These are phyloP conservation scores for Sycophila texana DNA, from an alignment of 2,888 invertebrate species.

Conservation along the genomic window DNA sequence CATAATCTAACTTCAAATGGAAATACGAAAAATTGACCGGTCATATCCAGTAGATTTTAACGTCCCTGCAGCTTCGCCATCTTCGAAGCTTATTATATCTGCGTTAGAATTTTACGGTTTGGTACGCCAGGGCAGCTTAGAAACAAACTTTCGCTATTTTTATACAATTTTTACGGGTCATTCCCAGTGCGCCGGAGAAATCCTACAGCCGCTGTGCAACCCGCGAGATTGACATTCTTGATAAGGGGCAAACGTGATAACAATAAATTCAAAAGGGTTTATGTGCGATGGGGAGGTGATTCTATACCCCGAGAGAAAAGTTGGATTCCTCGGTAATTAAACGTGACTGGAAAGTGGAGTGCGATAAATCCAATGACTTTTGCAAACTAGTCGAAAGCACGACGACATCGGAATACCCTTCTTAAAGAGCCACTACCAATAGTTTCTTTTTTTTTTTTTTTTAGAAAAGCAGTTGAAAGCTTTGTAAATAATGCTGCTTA, in stretches of 20 bases:
- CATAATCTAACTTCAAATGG: not conserved
- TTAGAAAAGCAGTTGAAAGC: too few relatives aligned
- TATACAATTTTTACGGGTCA: too few relatives aligned
- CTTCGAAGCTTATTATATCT: too few relatives aligned
- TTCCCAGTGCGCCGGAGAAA: too few relatives aligned
- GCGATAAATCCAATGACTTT: constrained; percentile 3
- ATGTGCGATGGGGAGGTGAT: not conserved
- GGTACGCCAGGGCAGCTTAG: too few relatives aligned
- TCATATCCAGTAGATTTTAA: not conserved
- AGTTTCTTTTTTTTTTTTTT: too few relatives aligned
- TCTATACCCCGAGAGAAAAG: not conserved
- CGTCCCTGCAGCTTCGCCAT: too few relatives aligned
- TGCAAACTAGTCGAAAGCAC: not conserved
- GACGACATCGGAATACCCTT: too few relatives aligned
- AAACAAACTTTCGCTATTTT: too few relatives aligned
- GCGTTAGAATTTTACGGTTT: too few relatives aligned
- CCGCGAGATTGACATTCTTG: not conserved
- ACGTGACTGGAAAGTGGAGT: not conserved
- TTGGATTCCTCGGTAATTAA: constrained; percentile 9
- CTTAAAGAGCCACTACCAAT: too few relatives aligned
- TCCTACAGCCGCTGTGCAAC: not conserved
- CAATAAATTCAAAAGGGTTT: constrained; percentile 30
- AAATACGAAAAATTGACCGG: not conserved
- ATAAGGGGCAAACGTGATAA: constrained; percentile 8
- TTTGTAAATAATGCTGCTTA: too few relatives aligned